Evolutionary conservation across 2,797 vertebrate genomes (phyloP).

Genomic region (Tachyglossus aculeatus): DNA sequence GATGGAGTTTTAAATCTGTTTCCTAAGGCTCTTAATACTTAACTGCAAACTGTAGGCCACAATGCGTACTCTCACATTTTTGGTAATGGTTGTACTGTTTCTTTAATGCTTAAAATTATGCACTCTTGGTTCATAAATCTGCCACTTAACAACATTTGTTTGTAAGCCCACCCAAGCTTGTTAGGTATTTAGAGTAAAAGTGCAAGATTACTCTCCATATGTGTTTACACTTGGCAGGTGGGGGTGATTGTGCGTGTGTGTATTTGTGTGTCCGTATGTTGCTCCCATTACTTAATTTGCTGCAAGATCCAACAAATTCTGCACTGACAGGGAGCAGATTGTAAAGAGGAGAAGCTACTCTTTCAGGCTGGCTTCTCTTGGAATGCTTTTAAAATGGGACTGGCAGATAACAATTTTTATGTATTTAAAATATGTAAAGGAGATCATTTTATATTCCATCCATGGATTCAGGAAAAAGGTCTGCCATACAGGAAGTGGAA

Average conservation of each 20-base stretch:
- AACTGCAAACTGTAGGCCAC: too few relatives aligned
- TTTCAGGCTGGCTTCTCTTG: conserved; percentile 55
- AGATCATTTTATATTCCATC: conserved; percentile 24
- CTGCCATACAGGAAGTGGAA: not conserved
- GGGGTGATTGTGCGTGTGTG: too few relatives aligned
- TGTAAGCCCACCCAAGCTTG: conserved; percentile 57
- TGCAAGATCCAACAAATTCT: conserved; percentile 61
- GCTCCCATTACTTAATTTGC: conserved; percentile 66
- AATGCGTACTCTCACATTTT: too few relatives aligned
- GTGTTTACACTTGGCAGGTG: conserved; percentile 58
- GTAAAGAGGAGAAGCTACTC: conserved; percentile 57
- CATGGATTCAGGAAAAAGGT: not conserved
- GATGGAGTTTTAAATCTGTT: too few relatives aligned
- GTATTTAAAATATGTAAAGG: conserved; percentile 13
- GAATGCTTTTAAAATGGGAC: conserved; percentile 72
- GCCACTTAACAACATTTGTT: conserved; percentile 43
- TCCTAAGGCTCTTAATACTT: too few relatives aligned
- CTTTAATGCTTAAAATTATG: too few relatives aligned
- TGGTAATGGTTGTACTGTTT: too few relatives aligned
- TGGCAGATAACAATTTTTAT: conserved; percentile 31
- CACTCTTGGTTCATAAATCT: conserved; percentile 46
- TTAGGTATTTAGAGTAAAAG: conserved; percentile 59
- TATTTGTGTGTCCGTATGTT: too few relatives aligned
- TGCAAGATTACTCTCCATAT: conserved; percentile 63
- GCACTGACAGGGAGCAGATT: conserved; percentile 65